Percentiles rank a stretch among this genome's conserved stretches.
Evolutionary conservation across 2,113 vertebrate species (phyloP).

Genomic region (Sinocyclocheilus maitianheensis): DNA sequence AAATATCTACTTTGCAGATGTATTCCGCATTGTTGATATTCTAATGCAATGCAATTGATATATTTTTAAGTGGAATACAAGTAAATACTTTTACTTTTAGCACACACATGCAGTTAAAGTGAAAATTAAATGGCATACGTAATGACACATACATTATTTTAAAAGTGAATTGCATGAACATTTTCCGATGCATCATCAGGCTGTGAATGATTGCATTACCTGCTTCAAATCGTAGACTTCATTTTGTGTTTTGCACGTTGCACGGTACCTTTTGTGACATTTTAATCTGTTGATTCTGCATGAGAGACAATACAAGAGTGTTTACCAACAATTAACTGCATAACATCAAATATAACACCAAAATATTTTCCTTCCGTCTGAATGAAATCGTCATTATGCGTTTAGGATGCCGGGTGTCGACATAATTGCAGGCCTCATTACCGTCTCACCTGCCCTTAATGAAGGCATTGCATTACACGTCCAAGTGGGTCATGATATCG

Average conservation of each 20-base stretch:
- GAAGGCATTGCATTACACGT: conserved; percentile 40
- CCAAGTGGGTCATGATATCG: conserved; percentile 10
- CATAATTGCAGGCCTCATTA: conserved; percentile 34
- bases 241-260: background rate
- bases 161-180: background rate
- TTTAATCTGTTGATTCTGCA: background rate
- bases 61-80: background rate
- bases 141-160: background rate
- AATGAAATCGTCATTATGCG: background rate
- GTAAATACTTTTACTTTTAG: background rate
- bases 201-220: background rate
- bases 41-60: background rate
- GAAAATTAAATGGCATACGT: background rate
- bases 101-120: background rate
- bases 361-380: background rate
- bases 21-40: background rate
- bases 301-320: background rate
- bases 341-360: background rate
- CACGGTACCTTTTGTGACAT: background rate
- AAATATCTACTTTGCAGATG: background rate
- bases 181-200: background rate
- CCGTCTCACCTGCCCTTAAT: conserved; percentile 38
- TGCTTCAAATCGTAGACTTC: background rate
- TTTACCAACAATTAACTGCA: background rate
- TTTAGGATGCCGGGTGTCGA: conserved; percentile 26